These are phyloP conservation scores for Psephotus haematonotus DNA, from an alignment of 2,113 vertebrate species.

Conservation along the genomic window DNA sequence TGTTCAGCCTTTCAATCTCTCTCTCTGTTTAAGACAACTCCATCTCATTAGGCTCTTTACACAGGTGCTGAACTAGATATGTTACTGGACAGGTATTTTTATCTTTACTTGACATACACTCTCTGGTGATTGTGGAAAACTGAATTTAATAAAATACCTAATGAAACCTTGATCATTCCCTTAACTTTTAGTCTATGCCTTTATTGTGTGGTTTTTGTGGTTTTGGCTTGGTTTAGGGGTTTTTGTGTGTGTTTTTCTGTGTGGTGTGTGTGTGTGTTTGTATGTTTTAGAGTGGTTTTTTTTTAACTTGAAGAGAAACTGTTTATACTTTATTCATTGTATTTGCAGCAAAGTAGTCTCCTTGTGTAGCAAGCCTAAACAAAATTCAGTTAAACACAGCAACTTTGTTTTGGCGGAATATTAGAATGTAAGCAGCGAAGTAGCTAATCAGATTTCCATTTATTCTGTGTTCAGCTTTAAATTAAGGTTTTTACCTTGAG, in stretches of 20 bases:
- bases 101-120: not conserved
- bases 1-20: not conserved
- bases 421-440: not conserved
- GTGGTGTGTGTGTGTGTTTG: no score
- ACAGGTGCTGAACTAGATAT: not conserved
- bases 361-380: not conserved
- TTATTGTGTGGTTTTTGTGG: not conserved
- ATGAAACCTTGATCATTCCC: not conserved
- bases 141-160: not conserved
- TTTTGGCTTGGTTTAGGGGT: not conserved
- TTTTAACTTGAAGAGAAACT: not conserved
- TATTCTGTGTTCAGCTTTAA: not conserved
- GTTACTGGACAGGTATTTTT: not conserved
- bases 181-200: not conserved
- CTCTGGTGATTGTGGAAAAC: not conserved
- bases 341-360: not conserved
- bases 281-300: not conserved
- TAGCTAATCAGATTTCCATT: not conserved
- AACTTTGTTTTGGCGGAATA: not conserved
- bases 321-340: not conserved
- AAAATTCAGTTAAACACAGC: not conserved
- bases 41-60: not conserved
- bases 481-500: not conserved
- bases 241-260: fast-evolving
- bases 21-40: not conserved